Conservation (phyloP, 2,888 invertebrate genomes). For the Drosophila paranaensis region DNA sequence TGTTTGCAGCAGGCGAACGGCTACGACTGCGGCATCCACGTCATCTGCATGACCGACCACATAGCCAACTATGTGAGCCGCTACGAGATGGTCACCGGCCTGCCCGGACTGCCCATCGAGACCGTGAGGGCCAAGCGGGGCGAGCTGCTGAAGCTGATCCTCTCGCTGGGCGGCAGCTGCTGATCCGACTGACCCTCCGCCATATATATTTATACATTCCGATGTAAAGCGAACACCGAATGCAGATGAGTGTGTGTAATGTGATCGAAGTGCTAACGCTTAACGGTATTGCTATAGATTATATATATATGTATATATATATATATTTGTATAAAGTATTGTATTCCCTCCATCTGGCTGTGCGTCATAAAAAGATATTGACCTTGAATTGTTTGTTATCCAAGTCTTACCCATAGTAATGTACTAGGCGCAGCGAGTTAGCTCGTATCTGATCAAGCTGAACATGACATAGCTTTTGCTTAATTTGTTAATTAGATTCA, state of each 20-base stretch:
- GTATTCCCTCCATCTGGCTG: slow-evolving; percentile 1
- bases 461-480: background rate
- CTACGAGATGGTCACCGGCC: slow-evolving; percentile 77
- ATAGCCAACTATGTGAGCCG: slow-evolving; percentile 83
- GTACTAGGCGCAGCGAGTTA: too few relatives aligned
- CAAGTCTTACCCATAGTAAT: too few relatives aligned
- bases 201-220: background rate
- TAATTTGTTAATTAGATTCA: too few relatives aligned
- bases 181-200: background rate
- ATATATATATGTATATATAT: slow-evolving; percentile 12
- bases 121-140: slow-evolving; percentile 87
- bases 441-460: background rate
- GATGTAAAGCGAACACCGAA: background rate
- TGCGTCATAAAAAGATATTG: background rate
- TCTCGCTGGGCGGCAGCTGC: slow-evolving; percentile 84
- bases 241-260: slow-evolving; percentile 4
- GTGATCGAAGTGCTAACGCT: background rate
- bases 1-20: slow-evolving; percentile 93
- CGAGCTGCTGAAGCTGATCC: slow-evolving; percentile 88
- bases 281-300: background rate
- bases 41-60: slow-evolving; percentile 92
- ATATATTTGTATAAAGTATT: slow-evolving; percentile 7
- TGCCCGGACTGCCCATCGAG: slow-evolving; percentile 84
- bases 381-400: background rate
- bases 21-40: slow-evolving; percentile 96